phyloP scores from a whole-genome alignment of 1,140 invertebrate genomes.

The Drosophila burlai region DNA sequence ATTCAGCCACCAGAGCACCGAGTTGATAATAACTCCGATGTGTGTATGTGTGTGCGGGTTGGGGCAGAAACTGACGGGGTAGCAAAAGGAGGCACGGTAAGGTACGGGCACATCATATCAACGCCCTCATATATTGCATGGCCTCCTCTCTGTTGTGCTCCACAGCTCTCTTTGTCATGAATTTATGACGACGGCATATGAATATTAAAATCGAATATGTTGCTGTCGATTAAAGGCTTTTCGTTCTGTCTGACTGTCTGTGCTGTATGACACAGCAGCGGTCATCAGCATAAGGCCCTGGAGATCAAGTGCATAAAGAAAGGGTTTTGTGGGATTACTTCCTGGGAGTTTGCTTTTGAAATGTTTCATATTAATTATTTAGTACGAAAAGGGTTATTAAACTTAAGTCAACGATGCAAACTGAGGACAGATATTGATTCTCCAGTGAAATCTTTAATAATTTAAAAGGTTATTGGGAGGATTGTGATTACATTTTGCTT shows the following conservation, averaged over 20 bases:
- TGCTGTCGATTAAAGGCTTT: slow-evolving; percentile 84
- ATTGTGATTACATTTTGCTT: background rate
- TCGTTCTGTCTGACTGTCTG: slow-evolving; percentile 61
- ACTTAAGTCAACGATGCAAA: background rate
- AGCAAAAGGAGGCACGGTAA: background rate
- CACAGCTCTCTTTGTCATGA: slow-evolving; percentile 46
- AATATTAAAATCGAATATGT: slow-evolving; percentile 85
- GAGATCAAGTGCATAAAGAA: background rate
- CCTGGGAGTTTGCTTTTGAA: background rate
- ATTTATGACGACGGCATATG: slow-evolving; percentile 83
- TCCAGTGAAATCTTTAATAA: background rate
- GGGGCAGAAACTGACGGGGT: background rate
- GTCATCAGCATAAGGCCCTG: background rate
- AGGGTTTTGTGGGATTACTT: background rate
- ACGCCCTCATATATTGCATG: slow-evolving; percentile 63
- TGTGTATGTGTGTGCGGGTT: background rate
- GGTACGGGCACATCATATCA: slow-evolving; percentile 42
- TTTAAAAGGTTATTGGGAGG: background rate
- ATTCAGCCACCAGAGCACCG: slow-evolving; percentile 18
- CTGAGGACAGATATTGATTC: background rate
- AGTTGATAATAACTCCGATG: slow-evolving; percentile 38
- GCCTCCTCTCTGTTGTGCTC: slow-evolving; percentile 23
- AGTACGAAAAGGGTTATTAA: background rate
- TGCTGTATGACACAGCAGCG: slow-evolving; percentile 4
- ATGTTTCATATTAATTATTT: background rate